phyloP scores from a whole-genome alignment of 1,140 invertebrate species.

The Monochamus saltuarius region DNA sequence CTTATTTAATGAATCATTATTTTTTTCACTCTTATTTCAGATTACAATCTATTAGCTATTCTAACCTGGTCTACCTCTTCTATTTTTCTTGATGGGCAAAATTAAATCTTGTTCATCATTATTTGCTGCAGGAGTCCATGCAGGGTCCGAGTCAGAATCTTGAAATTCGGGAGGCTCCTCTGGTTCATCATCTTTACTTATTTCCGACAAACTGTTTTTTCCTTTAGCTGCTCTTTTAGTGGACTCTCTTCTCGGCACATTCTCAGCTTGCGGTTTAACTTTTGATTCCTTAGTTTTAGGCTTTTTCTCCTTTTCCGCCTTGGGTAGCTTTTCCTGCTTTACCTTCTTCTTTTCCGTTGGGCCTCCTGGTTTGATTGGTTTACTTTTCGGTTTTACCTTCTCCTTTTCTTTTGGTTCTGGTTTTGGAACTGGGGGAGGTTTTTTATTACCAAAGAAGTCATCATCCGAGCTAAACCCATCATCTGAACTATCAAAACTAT shows the following conservation, averaged over 20 bases:
- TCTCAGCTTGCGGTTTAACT: conserved; percentile 21
- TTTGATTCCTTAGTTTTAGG: conserved; percentile 18
- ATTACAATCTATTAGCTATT: background rate
- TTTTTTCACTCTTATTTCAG: background rate
- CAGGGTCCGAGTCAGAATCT: conserved; percentile 71
- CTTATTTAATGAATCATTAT: no score
- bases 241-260: conserved; percentile 60
- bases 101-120: conserved; percentile 45
- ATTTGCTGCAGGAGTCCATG: conserved; percentile 68
- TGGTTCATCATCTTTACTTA: conserved; percentile 54
- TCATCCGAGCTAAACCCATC: conserved; percentile 66
- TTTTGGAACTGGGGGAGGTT: conserved; percentile 18
- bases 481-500: conserved; percentile 67
- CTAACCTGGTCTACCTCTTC: conserved; percentile 27
- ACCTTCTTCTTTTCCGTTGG: conserved; percentile 54
- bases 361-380: conserved; percentile 17
- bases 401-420: conserved; percentile 47
- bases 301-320: conserved; percentile 28
- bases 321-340: conserved; percentile 19
- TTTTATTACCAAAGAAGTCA: conserved; percentile 56
- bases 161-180: conserved; percentile 57
- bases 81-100: conserved; percentile 29
- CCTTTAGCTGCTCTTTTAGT: conserved; percentile 68
- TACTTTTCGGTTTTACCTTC: conserved; percentile 52
- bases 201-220: conserved; percentile 55